Conservation (phyloP, 2,888 invertebrate species). For the Xanthorhoe designata region DNA sequence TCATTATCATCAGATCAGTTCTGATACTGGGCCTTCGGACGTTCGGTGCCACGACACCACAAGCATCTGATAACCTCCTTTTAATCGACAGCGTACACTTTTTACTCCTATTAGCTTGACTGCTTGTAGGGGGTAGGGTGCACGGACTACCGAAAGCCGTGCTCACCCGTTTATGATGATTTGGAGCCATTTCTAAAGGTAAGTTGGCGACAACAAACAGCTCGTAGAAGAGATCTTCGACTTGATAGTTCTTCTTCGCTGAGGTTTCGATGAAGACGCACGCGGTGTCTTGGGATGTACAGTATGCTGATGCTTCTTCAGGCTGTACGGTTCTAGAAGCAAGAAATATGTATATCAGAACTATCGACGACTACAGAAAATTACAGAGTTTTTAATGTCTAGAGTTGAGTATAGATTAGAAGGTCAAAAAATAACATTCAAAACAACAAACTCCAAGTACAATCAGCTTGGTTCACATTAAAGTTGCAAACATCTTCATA, state of each 20-base stretch:
- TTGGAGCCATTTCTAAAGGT: slow-evolving; percentile 95
- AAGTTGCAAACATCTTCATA: no score
- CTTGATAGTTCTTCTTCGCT: slow-evolving; percentile 92
- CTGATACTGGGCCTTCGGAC: slow-evolving; percentile 94
- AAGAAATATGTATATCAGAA: neutral
- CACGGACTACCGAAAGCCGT: slow-evolving; percentile 92
- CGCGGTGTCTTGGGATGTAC: slow-evolving; percentile 90
- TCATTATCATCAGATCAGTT: slow-evolving; percentile 95
- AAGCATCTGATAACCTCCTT: slow-evolving; percentile 93
- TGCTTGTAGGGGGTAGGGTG: slow-evolving; percentile 89
- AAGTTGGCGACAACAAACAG: slow-evolving; percentile 93
- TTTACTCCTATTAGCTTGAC: slow-evolving; percentile 88
- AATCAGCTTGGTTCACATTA: no score
- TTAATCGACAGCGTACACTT: slow-evolving; percentile 93
- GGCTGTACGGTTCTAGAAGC: slow-evolving; percentile 89
- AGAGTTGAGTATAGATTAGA: no score
- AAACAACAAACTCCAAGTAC: no score
- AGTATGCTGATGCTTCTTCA: slow-evolving; percentile 92
- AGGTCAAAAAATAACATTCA: no score
- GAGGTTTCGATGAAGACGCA: slow-evolving; percentile 94
- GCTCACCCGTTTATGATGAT: slow-evolving; percentile 93
- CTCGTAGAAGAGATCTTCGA: slow-evolving; percentile 94
- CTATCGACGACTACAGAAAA: no score
- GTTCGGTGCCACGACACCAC: slow-evolving; percentile 95
- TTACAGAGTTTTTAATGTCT: no score